Base-by-base conservation (phyloP, 2,797 vertebrate species). In the Tympanoctomys barrerae region DNA sequence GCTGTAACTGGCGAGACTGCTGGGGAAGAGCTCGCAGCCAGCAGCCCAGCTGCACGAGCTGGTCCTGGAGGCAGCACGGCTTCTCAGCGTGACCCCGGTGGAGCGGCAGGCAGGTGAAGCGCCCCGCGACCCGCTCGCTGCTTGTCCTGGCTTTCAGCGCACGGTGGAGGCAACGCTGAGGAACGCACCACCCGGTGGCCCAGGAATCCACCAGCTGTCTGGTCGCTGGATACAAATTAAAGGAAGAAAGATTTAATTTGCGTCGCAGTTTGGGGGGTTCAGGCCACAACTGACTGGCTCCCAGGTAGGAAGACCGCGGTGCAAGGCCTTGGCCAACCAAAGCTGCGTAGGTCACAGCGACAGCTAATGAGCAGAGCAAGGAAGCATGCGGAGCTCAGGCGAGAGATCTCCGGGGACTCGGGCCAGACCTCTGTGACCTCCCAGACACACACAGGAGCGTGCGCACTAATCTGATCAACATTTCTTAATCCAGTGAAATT, bases 141-240 rank as follows among this genome's bases (percentile, higher is more conserved):
- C 90, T n/a, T 89, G 1, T 33, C 49, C 62, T 42, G 0, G 21
- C 33, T 64, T 3, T 31, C n/a, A 57, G 7, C 18, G 39, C 4
- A 1, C 71, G 89, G 13, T 46, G 5, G 12, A 86, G 3, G 11
- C 18, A 82, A 82, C 16, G 1, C 11, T 81, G 19, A 5, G 33
- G 6, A 46, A 21, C 0, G 14, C 4, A 7, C 6, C 1, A 8
- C 36, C 21, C 24, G 21, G 52, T 13, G 11, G 36, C 11, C 18
- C 7, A 31, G 14, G 33, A 66, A 12, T 24, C 1, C 11, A 0
- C 18, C 70, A 46, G 24, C 42, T 75, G 13, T 46, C 42, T 46
- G 73, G 73, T 28, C 28, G 14, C 6, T 28, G 73, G 24, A 49
- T 24, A 28, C 42, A 26, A 26, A 28, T 28, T 16, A 75, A 75